Evolutionary conservation across 2,113 vertebrate species (phyloP).

Genomic region (Psettodes erumei): DNA sequence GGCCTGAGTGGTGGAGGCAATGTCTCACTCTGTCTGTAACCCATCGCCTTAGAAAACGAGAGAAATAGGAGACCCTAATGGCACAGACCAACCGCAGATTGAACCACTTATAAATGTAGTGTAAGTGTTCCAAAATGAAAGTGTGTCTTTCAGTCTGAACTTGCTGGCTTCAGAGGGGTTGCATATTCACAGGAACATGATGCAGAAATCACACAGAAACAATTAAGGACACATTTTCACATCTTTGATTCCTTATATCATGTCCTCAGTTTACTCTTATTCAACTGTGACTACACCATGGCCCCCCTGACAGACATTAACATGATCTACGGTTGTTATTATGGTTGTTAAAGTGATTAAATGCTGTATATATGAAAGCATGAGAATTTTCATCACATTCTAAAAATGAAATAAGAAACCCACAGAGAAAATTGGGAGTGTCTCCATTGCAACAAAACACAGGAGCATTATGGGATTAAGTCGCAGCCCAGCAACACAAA

Average conservation of each 20-base stretch:
- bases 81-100: conserved; percentile 57
- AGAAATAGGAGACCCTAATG: conserved; percentile 59
- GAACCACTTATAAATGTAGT: conserved; percentile 74
- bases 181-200: conserved; percentile 18
- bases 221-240: conserved; percentile 29
- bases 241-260: conserved; percentile 13
- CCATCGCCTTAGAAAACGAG: conserved; percentile 56
- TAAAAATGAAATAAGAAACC: conserved; percentile 36
- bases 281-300: conserved; percentile 3
- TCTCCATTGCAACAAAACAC: conserved; percentile 54
- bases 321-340: conserved; percentile 22
- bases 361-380: conserved; percentile 1
- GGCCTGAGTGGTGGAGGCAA: conserved; percentile 62
- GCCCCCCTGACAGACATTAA: conserved; percentile 21
- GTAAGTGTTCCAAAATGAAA: conserved; percentile 52
- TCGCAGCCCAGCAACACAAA: conserved; percentile 58
- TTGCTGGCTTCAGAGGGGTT: conserved; percentile 13
- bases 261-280: not conserved
- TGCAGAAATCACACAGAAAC: conserved; percentile 31
- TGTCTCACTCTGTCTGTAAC: conserved; percentile 65
- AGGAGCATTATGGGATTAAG: conserved; percentile 72
- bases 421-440: conserved; percentile 29
- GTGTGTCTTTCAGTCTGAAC: conserved; percentile 32
- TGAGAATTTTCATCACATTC: conserved; percentile 26
- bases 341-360: conserved; percentile 43